Conservation (phyloP, 2,888 invertebrate species). For the Dione juno region DNA sequence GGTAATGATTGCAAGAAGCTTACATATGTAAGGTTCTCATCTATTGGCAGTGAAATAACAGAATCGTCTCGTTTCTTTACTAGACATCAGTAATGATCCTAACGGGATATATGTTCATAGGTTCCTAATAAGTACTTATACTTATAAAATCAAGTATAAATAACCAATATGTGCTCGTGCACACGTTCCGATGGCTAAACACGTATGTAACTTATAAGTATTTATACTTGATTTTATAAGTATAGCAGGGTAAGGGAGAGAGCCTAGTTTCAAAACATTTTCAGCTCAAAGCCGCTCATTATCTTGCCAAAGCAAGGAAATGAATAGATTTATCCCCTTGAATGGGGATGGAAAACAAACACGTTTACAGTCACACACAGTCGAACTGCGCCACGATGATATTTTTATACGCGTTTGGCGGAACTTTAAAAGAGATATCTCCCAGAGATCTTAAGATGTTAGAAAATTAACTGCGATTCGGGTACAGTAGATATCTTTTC, state of each 20-base stretch:
- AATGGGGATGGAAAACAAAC: no score
- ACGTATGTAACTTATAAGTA: constrained; percentile 56
- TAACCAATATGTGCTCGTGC: constrained; percentile 41
- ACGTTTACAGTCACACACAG: no score
- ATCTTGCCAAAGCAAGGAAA: no score
- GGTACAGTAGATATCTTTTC: not conserved
- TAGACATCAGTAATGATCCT: constrained; percentile 3
- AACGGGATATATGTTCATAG: constrained; percentile 6
- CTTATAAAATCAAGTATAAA: constrained; percentile 16
- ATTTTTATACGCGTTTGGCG: not conserved
- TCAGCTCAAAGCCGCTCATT: no score
- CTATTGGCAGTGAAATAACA: not conserved
- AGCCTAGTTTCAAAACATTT: no score
- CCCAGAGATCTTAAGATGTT: not conserved
- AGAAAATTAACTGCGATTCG: not conserved
- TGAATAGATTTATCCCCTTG: no score
- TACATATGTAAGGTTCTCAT: not conserved
- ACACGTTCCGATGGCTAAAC: constrained; percentile 53
- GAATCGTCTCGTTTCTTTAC: not conserved
- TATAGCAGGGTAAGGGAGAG: no score
- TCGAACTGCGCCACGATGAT: no score
- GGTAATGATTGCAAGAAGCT: not conserved
- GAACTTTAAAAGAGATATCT: not conserved
- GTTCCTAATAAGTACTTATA: not conserved
- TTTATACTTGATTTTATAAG: no score